Conservation (phyloP, 2,113 vertebrate species). For the Otocyon megalotis region DNA sequence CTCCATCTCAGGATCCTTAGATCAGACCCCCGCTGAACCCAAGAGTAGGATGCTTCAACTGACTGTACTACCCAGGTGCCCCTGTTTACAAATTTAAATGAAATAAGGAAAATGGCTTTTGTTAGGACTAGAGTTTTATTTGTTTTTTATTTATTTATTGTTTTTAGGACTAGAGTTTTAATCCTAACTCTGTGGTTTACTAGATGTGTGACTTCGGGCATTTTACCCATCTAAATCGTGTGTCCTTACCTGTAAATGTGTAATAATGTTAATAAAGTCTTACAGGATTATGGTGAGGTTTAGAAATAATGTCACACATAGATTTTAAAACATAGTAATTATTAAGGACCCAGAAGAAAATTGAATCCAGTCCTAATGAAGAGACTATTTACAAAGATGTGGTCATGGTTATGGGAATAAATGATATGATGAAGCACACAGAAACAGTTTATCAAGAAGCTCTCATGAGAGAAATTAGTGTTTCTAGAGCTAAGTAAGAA, state of each 20-base stretch:
- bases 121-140: background rate
- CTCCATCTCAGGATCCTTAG: background rate
- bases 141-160: too few relatives aligned
- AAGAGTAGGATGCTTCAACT: background rate
- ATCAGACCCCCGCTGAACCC: background rate
- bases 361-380: constrained; percentile 4
- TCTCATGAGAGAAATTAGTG: background rate
- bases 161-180: background rate
- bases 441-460: background rate
- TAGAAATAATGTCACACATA: background rate
- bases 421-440: background rate
- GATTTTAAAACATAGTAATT: background rate
- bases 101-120: constrained; percentile 38
- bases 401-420: background rate
- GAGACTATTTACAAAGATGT: background rate
- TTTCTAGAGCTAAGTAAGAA: background rate
- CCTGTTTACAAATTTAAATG: constrained; percentile 26
- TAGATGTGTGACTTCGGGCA: background rate
- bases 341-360: background rate
- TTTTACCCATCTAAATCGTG: constrained; percentile 3
- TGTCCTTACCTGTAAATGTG: constrained; percentile 4
- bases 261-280: background rate
- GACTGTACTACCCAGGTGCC: background rate
- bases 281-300: background rate
- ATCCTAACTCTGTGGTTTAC: background rate